Evolutionary conservation across 1,140 invertebrate genomes (phyloP), one percentile per base, ranked within the genome.

Genomic region (Brachionus asplanchnoidis): DNA sequence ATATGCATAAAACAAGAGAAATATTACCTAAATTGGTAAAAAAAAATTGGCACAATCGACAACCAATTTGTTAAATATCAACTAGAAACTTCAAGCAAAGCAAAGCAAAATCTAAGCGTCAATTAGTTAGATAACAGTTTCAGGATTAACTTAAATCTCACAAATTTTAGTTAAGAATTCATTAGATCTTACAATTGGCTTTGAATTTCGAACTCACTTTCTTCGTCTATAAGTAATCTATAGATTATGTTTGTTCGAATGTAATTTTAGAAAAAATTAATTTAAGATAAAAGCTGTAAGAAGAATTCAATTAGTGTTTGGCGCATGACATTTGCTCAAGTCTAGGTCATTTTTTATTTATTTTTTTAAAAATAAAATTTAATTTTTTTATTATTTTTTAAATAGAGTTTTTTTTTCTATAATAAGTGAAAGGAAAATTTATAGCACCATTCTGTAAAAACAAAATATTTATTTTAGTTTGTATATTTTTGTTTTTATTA

Each of bases 401-500:
- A 60, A 56, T 56, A 60, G 53, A 60, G 20, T 23, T 60, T 60
- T 20, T 60, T 68, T 68, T 28, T 66, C 32, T 66, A 14, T 32
- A 73, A 73, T 40, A 73, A 42, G 20, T 42, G 40, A 73, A 40
- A 40, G 36, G 28, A 73, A 46, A 73, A 73, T 73, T 73, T 73
- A 68, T 73, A 73, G 68, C 40, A 40, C 36, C 12, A 42, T 40
- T 73, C 68, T 73, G 68, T 73, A 73, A 73, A 73, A 73, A 73
- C 28, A 73, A 73, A 40, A 73, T 73, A 40, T 68, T 68, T 32
- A 40, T 68, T 32, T 68, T 32, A 68, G 32, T 68, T 68, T 68
- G 66, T 68, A 68, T 68, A 68, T 68, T 68, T 65, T 68, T 68
- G 26, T 68, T 68, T 68, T 32, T 68, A 60, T 68, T 68, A 73